Percentiles rank a stretch among this genome's conserved stretches.
Evolutionary conservation across 2,797 vertebrate genomes (phyloP).

Genomic region (Anniella stebbinsi): DNA sequence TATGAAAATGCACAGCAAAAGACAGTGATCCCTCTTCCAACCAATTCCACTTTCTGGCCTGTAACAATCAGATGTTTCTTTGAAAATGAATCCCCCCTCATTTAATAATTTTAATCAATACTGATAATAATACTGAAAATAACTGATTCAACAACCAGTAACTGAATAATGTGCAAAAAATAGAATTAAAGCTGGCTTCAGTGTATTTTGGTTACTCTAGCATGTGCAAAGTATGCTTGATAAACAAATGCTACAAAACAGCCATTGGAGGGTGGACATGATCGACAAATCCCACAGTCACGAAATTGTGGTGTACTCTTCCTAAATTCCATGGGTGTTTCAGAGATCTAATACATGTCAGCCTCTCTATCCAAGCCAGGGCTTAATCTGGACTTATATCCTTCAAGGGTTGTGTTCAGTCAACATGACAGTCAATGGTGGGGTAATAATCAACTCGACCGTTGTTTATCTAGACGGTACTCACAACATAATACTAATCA

Average conservation of each 20-base stretch:
- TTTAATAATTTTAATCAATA: conserved; percentile 6
- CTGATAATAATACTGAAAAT: not conserved
- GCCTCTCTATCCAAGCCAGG: not conserved
- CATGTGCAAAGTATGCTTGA: not conserved
- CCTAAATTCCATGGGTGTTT: conserved; percentile 1
- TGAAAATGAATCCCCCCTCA: not conserved
- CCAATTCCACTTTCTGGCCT: not conserved
- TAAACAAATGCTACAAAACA: not conserved
- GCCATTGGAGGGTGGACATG: not conserved
- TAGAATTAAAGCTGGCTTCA: not conserved
- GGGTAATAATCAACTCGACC: too few species aligned
- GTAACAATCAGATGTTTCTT: not conserved
- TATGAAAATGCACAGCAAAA: not conserved
- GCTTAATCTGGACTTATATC: not conserved
- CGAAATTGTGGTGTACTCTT: not conserved
- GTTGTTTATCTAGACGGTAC: too few species aligned
- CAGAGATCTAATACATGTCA: not conserved
- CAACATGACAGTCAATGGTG: too few species aligned
- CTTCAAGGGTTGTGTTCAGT: not conserved
- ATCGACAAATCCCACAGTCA: not conserved
- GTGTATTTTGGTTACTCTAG: not conserved
- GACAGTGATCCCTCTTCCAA: not conserved
- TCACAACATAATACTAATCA: too few species aligned
- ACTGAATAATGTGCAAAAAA: not conserved
- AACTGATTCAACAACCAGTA: not conserved